Evolutionary conservation across 2,888 invertebrate species (phyloP), one percentile per base, ranked within the genome.

Genomic region (Tenthredo scrophulariae): DNA sequence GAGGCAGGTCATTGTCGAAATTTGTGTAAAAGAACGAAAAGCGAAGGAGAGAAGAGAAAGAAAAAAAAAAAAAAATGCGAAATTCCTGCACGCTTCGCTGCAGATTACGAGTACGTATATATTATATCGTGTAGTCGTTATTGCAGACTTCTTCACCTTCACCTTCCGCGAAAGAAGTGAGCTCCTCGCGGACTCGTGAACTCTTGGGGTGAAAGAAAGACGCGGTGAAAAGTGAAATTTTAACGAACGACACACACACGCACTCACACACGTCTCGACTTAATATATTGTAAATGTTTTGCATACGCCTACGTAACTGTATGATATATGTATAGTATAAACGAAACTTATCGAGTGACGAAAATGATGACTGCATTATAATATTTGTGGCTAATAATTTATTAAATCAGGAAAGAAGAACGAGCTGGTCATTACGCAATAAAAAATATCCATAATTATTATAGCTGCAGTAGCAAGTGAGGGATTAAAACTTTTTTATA

Each of bases 101-200:
- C n/a, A 74, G 22, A 33, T 67, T 33, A 33, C 67, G 33, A 33
- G 33, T 7, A 67, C 33, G 26, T 67, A 6, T 33, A 13, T 33
- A 29, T 13, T 65, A 26, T 65, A 33, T 67, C 40, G 74, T 74
- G 72, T 40, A 7, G 46, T 26, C 2, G 22, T 29, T 43, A 3
- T 40, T n/a, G 22, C 7, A 43, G n/a, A 22, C 43, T 46, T 74
- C 74, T 40, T 74, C 74, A 74, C 74, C 74, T 74, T 74, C 74
- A 74, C 74, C 74, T 74, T 74, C 74, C 43, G 9, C 13, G 10
- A 13, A 22, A 22, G 40, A 40, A 43, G 13, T 26, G 74, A 43
- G 43, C 18, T 67, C 7, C 33, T 67, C 18, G 33, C 67, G 18
- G 26, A 13, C 26, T 62, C 26, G 9, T 62, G 26, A 62, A 62